Evolutionary conservation across 2,797 vertebrate species (phyloP).

Genomic region (Allobates femoralis): DNA sequence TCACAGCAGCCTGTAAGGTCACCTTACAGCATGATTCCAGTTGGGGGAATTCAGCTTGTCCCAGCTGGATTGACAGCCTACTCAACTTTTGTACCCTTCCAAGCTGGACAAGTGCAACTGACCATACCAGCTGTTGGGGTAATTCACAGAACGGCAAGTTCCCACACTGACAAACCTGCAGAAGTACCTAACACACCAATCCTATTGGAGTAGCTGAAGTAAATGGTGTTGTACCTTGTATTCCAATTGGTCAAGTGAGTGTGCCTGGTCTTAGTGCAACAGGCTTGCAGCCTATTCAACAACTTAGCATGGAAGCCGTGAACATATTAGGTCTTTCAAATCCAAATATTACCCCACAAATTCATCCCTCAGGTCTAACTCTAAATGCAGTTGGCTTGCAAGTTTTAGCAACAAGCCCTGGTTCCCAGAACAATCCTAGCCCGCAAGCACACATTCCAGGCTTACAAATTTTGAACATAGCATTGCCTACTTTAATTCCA

Average conservation of each 20-base stretch:
- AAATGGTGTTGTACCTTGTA: constrained; percentile 84
- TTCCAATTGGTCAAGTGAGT: constrained; percentile 87
- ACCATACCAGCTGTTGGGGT: constrained; percentile 91
- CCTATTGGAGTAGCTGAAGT: constrained; percentile 82
- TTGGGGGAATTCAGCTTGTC: constrained; percentile 93
- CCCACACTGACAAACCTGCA: constrained; percentile 70
- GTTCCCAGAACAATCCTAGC: constrained; percentile 78
- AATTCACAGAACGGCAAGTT: constrained; percentile 85
- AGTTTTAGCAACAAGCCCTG: constrained; percentile 82
- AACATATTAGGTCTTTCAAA: constrained; percentile 89
- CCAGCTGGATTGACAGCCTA: constrained; percentile 89
- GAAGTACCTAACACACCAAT: constrained; percentile 43
- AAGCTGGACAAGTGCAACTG: constrained; percentile 89
- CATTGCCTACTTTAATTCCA: constrained; percentile 89
- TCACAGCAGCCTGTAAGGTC: constrained; percentile 89
- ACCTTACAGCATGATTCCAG: constrained; percentile 87
- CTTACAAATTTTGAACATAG: constrained; percentile 93
- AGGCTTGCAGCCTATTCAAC: constrained; percentile 77
- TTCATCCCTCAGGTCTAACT: constrained; percentile 83
- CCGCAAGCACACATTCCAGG: constrained; percentile 83
- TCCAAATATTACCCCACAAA: constrained; percentile 78
- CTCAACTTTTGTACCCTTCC: constrained; percentile 94
- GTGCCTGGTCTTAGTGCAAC: constrained; percentile 75
- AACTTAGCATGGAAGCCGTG: constrained; percentile 84
- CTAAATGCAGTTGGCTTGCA: constrained; percentile 92